These are phyloP conservation scores for Drosophila nr. perissopoda DNA, from an alignment of 2,888 invertebrate genomes.

Conservation along the genomic window DNA sequence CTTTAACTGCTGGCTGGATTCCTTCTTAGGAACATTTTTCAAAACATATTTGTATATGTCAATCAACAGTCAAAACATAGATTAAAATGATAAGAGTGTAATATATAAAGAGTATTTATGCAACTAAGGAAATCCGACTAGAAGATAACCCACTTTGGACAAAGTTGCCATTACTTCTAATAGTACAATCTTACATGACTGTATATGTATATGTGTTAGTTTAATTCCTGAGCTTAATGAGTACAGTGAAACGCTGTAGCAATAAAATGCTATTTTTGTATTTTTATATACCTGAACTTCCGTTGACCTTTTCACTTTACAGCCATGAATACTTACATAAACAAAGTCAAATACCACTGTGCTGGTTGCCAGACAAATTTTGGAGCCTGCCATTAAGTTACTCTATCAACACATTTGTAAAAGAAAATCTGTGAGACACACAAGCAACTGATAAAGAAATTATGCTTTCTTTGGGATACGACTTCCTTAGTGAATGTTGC, in stretches of 20 bases:
- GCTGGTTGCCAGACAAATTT: slow-evolving; percentile 3
- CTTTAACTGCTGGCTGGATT: not conserved
- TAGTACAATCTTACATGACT: not conserved
- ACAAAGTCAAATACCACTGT: slow-evolving; percentile 19
- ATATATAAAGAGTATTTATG: not conserved
- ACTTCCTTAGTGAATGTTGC: slow-evolving; percentile 23
- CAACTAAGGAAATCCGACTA: not conserved
- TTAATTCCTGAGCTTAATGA: not conserved
- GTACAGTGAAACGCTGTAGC: not conserved
- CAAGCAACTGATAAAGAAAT: slow-evolving; percentile 40
- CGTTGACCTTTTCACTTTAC: not conserved
- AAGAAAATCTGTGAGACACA: slow-evolving; percentile 22
- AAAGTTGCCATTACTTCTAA: not conserved
- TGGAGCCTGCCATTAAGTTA: slow-evolving; percentile 19
- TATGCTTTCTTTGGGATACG: slow-evolving; percentile 1
- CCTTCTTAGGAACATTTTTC: not conserved
- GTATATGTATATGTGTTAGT: not conserved
- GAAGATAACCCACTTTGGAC: not conserved
- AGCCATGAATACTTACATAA: not conserved
- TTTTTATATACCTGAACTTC: not conserved
- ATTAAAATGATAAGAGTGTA: not conserved
- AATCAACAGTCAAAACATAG: not conserved
- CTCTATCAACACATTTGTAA: slow-evolving; percentile 20
- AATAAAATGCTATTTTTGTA: not conserved
- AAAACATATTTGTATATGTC: not conserved